Evolutionary conservation across 2,113 vertebrate genomes (phyloP).

Genomic region (Pelecanoides urinatrix): DNA sequence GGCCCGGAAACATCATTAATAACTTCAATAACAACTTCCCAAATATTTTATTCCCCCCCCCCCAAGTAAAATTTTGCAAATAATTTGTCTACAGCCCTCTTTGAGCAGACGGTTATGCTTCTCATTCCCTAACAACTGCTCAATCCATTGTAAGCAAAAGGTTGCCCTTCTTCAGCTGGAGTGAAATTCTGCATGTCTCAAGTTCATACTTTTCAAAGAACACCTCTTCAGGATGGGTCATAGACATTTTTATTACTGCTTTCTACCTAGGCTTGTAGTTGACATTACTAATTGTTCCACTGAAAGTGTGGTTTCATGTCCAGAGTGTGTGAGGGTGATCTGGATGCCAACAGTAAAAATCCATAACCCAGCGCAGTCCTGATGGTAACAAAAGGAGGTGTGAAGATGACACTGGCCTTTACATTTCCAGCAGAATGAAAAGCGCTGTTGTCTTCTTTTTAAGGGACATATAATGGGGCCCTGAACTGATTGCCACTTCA

Average conservation of each 20-base stretch:
- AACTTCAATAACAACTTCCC: neutral
- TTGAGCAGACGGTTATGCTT: neutral
- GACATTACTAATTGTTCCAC: neutral
- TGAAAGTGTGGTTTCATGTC: neutral
- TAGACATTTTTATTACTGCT: neutral
- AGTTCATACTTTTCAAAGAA: neutral
- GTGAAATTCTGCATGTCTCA: neutral
- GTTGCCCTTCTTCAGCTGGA: neutral
- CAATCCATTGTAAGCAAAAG: neutral
- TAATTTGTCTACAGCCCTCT: neutral
- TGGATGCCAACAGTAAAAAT: neutral
- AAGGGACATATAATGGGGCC: neutral
- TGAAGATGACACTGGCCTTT: neutral
- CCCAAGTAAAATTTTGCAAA: neutral
- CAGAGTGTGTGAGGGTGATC: neutral
- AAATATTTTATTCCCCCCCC: neutral
- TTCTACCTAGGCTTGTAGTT: neutral
- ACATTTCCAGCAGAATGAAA: neutral
- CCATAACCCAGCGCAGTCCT: neutral
- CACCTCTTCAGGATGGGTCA: neutral
- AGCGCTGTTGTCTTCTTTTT: neutral
- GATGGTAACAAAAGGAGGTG: neutral
- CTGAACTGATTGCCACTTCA: neutral
- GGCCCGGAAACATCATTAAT: neutral
- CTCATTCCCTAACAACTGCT: neutral